Evolutionary conservation across 1,140 invertebrate genomes (phyloP), one percentile per base, ranked within the genome.

Genomic region (Diprion similis): DNA sequence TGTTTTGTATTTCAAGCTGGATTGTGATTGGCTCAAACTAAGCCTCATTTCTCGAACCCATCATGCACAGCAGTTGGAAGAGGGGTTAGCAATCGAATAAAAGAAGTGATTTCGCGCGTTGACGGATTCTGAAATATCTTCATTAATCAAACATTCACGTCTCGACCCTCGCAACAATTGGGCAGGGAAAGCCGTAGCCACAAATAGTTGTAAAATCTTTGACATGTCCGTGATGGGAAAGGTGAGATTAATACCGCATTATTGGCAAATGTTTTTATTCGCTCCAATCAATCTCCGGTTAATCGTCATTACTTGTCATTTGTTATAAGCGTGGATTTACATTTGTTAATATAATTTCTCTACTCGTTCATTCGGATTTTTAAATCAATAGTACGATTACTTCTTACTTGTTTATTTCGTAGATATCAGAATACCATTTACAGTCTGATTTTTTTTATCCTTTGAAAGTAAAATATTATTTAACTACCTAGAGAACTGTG

Each of bases 141-240:
- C 66, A 70, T 66, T 47, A 46, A 66, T 65, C 68, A n/a, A 66
- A 68, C 13, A 45, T 68, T 68, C 66, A 4, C 18, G 8, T 15
- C 66, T 68, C 18, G 18, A 68, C 18, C 18, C 6, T 18, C 8
- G 18, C 11, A 11, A 45, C 15, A 65, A 73, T 67, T 51, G 67
- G 59, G 13, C 18, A 59, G 45, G 7, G 15, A 47, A 47, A 47
- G 45, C 24, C 48, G 47, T 68, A 68, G 46, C 59, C 65, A 46
- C 48, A 11, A 18, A 9, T 70, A 51, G 17, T 73, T 11, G 19
- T 45, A 71, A 51, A 71, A 71, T 66, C n/a, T 47, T 8, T 78
- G 78, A 82, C 68, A 88, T 88, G 86, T 88, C 86, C 77, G 86
- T 87, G 65, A 88, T 87, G 84, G 86, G 86, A 68, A 88, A 88